Evolutionary conservation across 1,140 invertebrate species (phyloP).

Genomic region (Zaprionus taronus): DNA sequence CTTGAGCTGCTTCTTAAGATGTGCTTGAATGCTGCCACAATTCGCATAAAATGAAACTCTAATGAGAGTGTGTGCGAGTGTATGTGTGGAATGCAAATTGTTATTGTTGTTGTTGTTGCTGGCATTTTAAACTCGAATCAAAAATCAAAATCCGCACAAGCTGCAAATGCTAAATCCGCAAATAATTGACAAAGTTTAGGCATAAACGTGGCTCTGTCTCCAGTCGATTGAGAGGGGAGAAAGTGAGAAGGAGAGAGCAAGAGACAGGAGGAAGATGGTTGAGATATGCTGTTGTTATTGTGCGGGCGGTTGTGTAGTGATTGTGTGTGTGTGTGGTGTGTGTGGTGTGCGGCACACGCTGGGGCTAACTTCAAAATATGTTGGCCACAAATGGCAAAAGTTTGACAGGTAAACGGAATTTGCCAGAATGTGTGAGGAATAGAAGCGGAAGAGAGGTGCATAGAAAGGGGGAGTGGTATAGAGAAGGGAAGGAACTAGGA

Average conservation of each 20-base stretch:
- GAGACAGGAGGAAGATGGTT: neutral
- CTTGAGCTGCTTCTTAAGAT: constrained; percentile 14
- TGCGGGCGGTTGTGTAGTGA: constrained; percentile 1
- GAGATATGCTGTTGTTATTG: constrained; percentile 19
- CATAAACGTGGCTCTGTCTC: constrained; percentile 76
- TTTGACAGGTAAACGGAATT: constrained; percentile 82
- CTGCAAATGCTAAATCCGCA: constrained; percentile 81
- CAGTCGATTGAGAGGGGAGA: constrained; percentile 39
- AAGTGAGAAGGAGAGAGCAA: constrained; percentile 23
- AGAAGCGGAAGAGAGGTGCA: neutral
- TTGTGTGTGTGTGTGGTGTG: constrained; percentile 24
- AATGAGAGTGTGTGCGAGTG: constrained; percentile 23
- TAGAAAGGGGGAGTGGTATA: neutral
- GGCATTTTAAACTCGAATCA: constrained; percentile 75
- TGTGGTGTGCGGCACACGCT: constrained; percentile 50
- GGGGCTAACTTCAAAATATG: constrained; percentile 77
- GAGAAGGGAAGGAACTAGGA: neutral
- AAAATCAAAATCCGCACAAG: constrained; percentile 81
- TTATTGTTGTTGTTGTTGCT: constrained; percentile 43
- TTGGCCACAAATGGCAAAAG: constrained; percentile 81
- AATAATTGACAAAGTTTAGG: constrained; percentile 82
- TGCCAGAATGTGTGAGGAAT: constrained; percentile 61
- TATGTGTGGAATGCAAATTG: constrained; percentile 45
- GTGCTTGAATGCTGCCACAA: constrained; percentile 16
- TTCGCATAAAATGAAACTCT: constrained; percentile 33